Conservation (phyloP, 2,888 invertebrate genomes). For the Molanna angustata region DNA sequence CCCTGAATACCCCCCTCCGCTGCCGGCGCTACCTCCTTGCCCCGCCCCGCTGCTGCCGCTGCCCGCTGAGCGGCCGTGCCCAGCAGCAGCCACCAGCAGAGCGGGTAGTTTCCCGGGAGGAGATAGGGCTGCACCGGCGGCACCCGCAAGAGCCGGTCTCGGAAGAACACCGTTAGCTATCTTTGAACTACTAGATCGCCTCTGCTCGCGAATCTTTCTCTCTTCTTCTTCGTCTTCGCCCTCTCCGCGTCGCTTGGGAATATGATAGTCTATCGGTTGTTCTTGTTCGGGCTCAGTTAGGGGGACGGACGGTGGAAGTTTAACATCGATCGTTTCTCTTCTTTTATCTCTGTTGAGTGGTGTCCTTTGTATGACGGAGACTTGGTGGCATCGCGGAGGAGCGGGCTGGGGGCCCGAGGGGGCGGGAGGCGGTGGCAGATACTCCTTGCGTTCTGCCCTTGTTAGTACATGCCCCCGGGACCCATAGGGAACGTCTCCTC, state of each 20-base stretch:
- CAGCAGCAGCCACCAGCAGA: conserved; percentile 72
- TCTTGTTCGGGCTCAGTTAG: conserved; percentile 71
- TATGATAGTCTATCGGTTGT: conserved; percentile 85
- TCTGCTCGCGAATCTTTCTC: conserved; percentile 65
- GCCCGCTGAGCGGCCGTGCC: conserved; percentile 71
- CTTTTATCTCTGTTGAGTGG: conserved; percentile 57
- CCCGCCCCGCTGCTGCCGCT: conserved; percentile 54
- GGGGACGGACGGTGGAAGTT: conserved; percentile 52
- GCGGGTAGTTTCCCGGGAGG: conserved; percentile 60
- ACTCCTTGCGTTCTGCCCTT: conserved; percentile 78
- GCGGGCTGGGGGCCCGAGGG: conserved; percentile 65
- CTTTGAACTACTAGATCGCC: conserved; percentile 66
- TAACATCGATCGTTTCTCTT: conserved; percentile 51
- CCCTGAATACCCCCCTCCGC: conserved; percentile 45
- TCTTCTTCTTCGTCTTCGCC: conserved; percentile 66
- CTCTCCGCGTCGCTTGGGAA: conserved; percentile 75
- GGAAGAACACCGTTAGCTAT: conserved; percentile 57
- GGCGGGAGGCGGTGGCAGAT: conserved; percentile 58
- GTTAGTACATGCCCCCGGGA: conserved; percentile 76
- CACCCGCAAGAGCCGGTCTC: conserved; percentile 54
- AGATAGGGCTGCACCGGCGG: conserved; percentile 54
- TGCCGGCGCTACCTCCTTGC: conserved; percentile 51
- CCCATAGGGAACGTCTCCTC: conserved; percentile 80
- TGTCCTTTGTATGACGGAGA: conserved; percentile 81
- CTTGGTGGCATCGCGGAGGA: conserved; percentile 66